phyloP scores from a whole-genome alignment of 2,888 invertebrate genomes.

The Oscheius sp. region DNA sequence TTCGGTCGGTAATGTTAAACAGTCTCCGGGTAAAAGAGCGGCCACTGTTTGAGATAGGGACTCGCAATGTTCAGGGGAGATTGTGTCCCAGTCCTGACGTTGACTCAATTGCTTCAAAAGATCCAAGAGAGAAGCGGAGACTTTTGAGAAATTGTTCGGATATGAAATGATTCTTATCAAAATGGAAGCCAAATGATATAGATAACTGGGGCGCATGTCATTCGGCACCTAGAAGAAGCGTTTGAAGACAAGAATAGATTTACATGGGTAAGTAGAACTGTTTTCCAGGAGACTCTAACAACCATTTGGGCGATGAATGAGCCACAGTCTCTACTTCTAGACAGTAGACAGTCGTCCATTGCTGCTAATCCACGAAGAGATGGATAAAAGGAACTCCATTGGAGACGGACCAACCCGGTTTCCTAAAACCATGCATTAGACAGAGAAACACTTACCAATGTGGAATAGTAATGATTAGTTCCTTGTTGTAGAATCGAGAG shows the following conservation, averaged over 20 bases:
- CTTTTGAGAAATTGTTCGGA: conserved; percentile 24
- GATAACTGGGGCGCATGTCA: conserved; percentile 56
- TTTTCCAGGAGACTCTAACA: conserved; percentile 62
- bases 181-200: conserved; percentile 54
- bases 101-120: conserved; percentile 50
- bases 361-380: conserved; percentile 45
- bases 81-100: conserved; percentile 53
- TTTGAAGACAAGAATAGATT: conserved; percentile 13
- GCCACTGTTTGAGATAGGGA: conserved; percentile 35
- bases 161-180: conserved; percentile 42
- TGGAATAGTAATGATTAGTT: conserved; percentile 47
- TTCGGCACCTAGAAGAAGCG: conserved; percentile 39
- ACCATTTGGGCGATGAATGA: conserved; percentile 61
- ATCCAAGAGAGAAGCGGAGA: conserved; percentile 57
- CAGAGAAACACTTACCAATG: conserved; percentile 33
- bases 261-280: conserved; percentile 37
- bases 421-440: background rate
- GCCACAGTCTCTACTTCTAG: conserved; percentile 50
- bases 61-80: conserved; percentile 50
- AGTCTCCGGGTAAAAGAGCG: conserved; percentile 41
- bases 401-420: conserved; percentile 39
- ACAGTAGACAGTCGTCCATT: conserved; percentile 45
- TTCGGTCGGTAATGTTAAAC: conserved; percentile 41
- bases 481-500: conserved; percentile 52
- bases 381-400: conserved; percentile 51